Base-by-base conservation (phyloP, 2,113 vertebrate species). In the Neolamprologus modestus region DNA sequence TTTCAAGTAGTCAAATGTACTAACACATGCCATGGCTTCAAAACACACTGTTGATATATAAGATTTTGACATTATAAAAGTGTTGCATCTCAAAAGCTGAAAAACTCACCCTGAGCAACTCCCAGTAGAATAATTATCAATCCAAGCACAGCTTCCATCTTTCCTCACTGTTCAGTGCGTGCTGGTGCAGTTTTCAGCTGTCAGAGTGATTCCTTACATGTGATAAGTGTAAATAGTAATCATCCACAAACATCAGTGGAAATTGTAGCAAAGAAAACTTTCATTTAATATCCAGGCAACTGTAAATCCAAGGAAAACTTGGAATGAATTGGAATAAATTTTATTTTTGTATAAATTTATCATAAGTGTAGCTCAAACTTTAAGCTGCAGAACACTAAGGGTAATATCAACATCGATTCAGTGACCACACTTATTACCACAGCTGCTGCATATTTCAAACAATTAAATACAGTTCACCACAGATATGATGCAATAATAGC, bases 281-380 rank as follows among this genome's bases (percentile, higher is more conserved):
- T 33, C 59, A 63, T 33, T 63, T 63, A 19, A 35, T 19, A 19
- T 63, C 59, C 17, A 63, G 59, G 2, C 59, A 63, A 63, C 28
- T 63, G 3, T 33, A 33, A 11, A 63, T 63, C 28, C 28, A 63
- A 63, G 9, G 28, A 63, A 63, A 63, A 63, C 9, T 63, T 33
- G 10, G 4, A 63, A 33, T 35, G 21, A 21, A 21, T 21, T 21
- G 2, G 21, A 24, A 24, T 24, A 24, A 63, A 35, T 35, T 63
- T 7, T 63, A 63, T 63, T 35, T 35, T 33, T 35, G 31, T 63
- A 11, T 11, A 11, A 31, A 31, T 35, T 11, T 63, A 33, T 63
- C 0, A 0, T 19, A 63, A 35, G 28, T 19, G 8, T 35, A 63
- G 28, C 9, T 63, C 59, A 63, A 63, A 0, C 31, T 33, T 33